Percentiles rank a stretch among this genome's conserved stretches.
Evolutionary conservation across 2,888 invertebrate genomes (phyloP).

Genomic region (Tenthredo notha): DNA sequence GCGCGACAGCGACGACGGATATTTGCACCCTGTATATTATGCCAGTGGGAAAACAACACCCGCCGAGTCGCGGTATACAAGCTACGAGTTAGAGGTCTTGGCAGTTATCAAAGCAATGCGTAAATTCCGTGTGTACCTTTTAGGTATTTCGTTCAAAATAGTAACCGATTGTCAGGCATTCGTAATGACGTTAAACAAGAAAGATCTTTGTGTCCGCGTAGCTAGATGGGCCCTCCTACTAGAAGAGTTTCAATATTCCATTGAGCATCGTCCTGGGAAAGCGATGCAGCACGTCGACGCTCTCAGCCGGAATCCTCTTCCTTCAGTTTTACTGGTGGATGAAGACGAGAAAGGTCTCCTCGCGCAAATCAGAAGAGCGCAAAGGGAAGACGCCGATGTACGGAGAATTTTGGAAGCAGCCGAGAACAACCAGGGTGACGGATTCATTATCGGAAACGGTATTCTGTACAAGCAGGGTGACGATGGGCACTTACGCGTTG

Average conservation of each 20-base stretch:
- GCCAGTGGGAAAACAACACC: conserved; percentile 62
- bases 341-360: conserved; percentile 54
- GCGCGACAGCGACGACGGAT: conserved; percentile 56
- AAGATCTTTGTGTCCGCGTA: conserved; percentile 58
- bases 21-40: conserved; percentile 61
- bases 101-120: conserved; percentile 61
- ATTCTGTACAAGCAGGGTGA: conserved; percentile 52
- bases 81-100: conserved; percentile 63
- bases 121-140: conserved; percentile 62
- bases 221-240: conserved; percentile 62
- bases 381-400: conserved; percentile 52
- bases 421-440: conserved; percentile 39
- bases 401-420: conserved; percentile 37
- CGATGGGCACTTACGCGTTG: conserved; percentile 55
- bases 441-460: conserved; percentile 44
- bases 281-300: conserved; percentile 64
- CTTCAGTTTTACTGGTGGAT: conserved; percentile 47
- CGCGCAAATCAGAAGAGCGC: conserved; percentile 52
- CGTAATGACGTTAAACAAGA: conserved; percentile 60
- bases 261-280: conserved; percentile 61
- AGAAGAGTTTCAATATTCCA: conserved; percentile 61
- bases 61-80: conserved; percentile 61
- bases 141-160: conserved; percentile 61
- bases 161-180: conserved; percentile 64
- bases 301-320: conserved; percentile 61